These are phyloP conservation scores for Parazoanthus darwini DNA, from an alignment of 92 coral and sea anemone genomes.

Conservation along the genomic window DNA sequence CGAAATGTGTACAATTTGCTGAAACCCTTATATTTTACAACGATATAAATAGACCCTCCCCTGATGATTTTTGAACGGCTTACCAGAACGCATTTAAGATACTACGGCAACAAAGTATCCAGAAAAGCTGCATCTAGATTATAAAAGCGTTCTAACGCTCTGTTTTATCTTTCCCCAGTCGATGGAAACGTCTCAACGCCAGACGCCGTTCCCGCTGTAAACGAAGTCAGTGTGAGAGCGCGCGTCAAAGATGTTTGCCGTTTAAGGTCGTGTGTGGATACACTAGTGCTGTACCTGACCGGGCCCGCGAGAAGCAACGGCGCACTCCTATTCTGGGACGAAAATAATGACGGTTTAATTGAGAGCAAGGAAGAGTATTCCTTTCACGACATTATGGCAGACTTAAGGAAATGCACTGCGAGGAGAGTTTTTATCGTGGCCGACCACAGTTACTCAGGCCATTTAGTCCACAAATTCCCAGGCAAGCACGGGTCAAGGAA, in stretches of 20 bases:
- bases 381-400: constrained; percentile 71
- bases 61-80: background rate
- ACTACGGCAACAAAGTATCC: no score
- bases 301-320: constrained; percentile 93
- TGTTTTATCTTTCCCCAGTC: constrained; percentile 47
- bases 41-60: background rate
- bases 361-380: constrained; percentile 80
- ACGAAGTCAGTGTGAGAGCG: constrained; percentile 58
- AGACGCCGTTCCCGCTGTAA: constrained; percentile 73
- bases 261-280: constrained; percentile 68
- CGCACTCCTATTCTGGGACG: constrained; percentile 91
- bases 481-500: constrained; percentile 46
- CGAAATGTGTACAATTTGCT: background rate
- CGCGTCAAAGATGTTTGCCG: constrained; percentile 76
- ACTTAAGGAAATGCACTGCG: constrained; percentile 82
- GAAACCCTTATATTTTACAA: background rate
- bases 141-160: background rate
- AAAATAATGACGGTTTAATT: constrained; percentile 70
- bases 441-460: constrained; percentile 94
- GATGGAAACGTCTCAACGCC: constrained; percentile 67
- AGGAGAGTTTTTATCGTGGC: constrained; percentile 80
- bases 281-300: constrained; percentile 81
- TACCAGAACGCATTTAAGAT: no score
- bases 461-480: constrained; percentile 61
- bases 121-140: background rate